phyloP scores from a whole-genome alignment of 1,140 invertebrate genomes.

The Diorhabda elongata region DNA sequence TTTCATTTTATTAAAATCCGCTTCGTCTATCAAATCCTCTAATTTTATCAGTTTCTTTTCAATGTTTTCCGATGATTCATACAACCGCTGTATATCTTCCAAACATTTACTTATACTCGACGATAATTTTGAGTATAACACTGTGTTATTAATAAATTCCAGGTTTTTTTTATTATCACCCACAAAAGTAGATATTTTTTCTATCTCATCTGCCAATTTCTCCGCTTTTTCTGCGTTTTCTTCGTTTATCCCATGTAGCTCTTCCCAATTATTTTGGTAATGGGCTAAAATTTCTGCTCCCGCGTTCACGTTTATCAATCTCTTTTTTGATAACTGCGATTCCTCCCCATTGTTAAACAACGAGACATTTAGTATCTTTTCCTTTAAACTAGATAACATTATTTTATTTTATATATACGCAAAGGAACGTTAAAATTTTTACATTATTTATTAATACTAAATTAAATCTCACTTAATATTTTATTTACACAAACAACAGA shows the following conservation, averaged over 20 bases:
- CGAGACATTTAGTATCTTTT: conserved; percentile 37
- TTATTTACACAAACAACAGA: too few species aligned
- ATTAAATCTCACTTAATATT: too few species aligned
- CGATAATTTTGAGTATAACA: conserved; percentile 56
- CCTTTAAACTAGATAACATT: conserved; percentile 41
- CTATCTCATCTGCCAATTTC: conserved; percentile 56
- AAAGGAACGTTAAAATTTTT: too few species aligned
- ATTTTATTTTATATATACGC: neutral
- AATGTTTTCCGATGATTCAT: conserved; percentile 60
- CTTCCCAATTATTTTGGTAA: conserved; percentile 63
- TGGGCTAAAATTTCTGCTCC: conserved; percentile 57
- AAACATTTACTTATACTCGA: conserved; percentile 56
- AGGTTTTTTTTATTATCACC: conserved; percentile 54
- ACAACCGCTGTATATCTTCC: conserved; percentile 57
- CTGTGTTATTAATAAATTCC: conserved; percentile 50
- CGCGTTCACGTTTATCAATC: conserved; percentile 54
- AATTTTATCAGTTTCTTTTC: conserved; percentile 58
- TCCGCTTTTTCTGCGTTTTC: conserved; percentile 58
- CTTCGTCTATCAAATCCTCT: conserved; percentile 62
- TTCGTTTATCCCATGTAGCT: conserved; percentile 59
- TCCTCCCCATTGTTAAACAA: conserved; percentile 28
- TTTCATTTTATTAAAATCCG: conserved; percentile 60
- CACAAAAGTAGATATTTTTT: conserved; percentile 53
- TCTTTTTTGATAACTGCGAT: conserved; percentile 19
- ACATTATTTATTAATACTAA: too few species aligned